Conservation (phyloP, 2,113 vertebrate genomes). For the Rhadina sibilatrix region DNA sequence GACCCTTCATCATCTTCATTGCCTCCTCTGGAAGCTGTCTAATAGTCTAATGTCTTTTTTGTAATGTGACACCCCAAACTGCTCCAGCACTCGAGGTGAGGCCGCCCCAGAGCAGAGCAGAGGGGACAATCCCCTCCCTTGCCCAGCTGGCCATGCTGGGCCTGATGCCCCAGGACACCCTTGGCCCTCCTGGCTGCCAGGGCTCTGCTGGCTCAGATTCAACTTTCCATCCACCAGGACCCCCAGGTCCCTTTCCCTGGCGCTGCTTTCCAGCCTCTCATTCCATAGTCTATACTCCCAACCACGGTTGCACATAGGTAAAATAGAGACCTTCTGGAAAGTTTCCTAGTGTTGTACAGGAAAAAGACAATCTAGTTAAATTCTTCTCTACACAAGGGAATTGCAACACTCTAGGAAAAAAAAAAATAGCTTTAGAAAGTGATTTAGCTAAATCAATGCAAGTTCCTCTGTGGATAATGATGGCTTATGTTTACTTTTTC, state of each 20-base stretch:
- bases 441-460: neutral
- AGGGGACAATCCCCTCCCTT: neutral
- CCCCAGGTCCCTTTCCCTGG: neutral
- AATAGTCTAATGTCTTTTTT: neutral
- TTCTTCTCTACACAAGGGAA: neutral
- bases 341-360: neutral
- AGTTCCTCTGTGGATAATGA: neutral
- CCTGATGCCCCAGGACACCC: neutral
- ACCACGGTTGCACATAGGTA: neutral
- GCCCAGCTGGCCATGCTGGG: accelerated
- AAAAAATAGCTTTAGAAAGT: neutral
- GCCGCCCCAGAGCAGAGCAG: accelerated
- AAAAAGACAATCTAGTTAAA: neutral
- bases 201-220: neutral
- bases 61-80: neutral
- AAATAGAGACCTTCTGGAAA: neutral
- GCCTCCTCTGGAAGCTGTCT: accelerated
- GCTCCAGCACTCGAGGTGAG: neutral
- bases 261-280: accelerated
- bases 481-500: conserved; percentile 12
- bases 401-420: neutral
- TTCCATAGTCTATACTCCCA: neutral
- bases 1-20: accelerated
- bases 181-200: neutral
- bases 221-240: accelerated